Evolutionary conservation across 2,797 vertebrate genomes (phyloP).

Genomic region (Setipinna tenuifilis): DNA sequence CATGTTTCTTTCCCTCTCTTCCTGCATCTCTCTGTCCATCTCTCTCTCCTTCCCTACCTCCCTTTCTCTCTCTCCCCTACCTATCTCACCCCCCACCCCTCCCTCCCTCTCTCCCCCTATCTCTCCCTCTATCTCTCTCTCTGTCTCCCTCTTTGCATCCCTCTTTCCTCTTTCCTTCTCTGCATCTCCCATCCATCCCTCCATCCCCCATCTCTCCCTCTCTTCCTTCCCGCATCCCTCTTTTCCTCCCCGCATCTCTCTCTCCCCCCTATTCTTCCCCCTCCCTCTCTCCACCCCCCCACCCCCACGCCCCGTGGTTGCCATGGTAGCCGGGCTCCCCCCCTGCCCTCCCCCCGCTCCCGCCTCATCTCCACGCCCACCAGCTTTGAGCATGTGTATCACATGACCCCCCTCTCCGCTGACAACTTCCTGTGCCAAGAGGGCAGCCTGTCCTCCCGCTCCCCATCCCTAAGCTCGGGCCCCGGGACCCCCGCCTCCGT

Average conservation of each 20-base stretch:
- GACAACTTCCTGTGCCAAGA: constrained; percentile 84
- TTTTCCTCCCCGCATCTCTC: neutral
- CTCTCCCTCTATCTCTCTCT: neutral
- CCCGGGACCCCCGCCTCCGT: constrained; percentile 77
- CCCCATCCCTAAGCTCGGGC: constrained; percentile 76
- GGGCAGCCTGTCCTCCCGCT: constrained; percentile 74
- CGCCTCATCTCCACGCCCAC: constrained; percentile 84
- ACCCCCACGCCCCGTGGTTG: constrained; percentile 62
- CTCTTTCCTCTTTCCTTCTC: neutral
- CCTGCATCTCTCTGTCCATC: neutral
- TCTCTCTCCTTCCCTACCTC: neutral
- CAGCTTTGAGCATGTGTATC: constrained; percentile 90
- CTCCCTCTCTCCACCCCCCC: constrained; percentile 65
- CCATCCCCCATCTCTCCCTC: neutral
- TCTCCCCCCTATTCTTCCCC: neutral
- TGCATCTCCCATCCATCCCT: neutral
- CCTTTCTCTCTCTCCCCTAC: neutral
- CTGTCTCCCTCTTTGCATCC: neutral
- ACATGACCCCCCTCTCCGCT: constrained; percentile 87
- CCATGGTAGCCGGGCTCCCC: constrained; percentile 80
- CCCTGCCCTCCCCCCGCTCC: constrained; percentile 78
- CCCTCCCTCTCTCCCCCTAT: neutral
- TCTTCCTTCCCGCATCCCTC: neutral
- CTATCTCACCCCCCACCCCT: neutral
- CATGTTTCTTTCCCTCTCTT: neutral